Evolutionary conservation across 37 sponge, comb jelly and placozoan genomes (phyloP).

Genomic region (Oscarella lobularis): DNA sequence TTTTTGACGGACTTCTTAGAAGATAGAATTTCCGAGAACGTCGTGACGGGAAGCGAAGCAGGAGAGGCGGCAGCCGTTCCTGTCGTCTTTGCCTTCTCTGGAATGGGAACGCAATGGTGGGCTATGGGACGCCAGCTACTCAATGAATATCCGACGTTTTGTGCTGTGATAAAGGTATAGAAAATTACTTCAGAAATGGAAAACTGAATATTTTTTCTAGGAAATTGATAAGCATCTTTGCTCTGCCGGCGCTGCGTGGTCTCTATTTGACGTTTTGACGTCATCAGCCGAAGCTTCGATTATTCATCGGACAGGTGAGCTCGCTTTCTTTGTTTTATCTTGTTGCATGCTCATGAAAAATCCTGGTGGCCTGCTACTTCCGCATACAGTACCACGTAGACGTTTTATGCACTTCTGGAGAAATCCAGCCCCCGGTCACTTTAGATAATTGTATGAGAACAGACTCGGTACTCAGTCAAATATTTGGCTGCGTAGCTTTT

Average conservation of each 20-base stretch:
- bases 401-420: too few relatives aligned
- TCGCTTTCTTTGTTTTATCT: too few relatives aligned
- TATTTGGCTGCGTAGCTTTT: too few relatives aligned
- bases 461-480: too few relatives aligned
- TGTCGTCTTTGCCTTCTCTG: conserved; percentile 24
- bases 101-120: conserved; percentile 42
- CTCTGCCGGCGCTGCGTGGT: not conserved
- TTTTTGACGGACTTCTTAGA: not conserved
- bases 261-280: not conserved
- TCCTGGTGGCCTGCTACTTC: too few relatives aligned
- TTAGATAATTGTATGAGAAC: too few relatives aligned
- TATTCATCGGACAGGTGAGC: not conserved
- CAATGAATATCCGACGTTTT: not conserved
- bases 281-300: not conserved
- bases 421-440: too few relatives aligned
- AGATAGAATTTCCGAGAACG: not conserved
- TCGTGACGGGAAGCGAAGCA: not conserved
- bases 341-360: too few relatives aligned
- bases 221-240: not conserved
- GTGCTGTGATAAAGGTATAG: not conserved
- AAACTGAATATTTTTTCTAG: not conserved
- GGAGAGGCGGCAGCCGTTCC: not conserved
- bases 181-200: not conserved
- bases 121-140: conserved; percentile 32
- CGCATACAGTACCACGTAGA: too few relatives aligned